Evolutionary conservation across 1,140 invertebrate genomes (phyloP).

Genomic region (Apis mellifera): DNA sequence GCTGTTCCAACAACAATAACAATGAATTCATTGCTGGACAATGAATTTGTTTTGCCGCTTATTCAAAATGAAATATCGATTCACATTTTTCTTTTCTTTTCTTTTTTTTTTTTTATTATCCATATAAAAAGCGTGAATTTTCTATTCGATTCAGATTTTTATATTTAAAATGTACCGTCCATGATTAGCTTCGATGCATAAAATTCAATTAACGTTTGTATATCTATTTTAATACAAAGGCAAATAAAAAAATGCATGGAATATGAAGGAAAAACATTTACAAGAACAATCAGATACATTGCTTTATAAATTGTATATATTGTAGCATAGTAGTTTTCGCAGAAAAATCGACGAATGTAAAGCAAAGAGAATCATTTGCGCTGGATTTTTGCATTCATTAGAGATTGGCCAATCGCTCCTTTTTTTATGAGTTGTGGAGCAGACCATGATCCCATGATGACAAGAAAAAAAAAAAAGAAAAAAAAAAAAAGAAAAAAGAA

Average conservation of each 20-base stretch:
- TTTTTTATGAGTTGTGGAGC: slow-evolving; percentile 33
- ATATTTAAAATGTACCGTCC: slow-evolving; percentile 54
- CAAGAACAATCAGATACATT: slow-evolving; percentile 65
- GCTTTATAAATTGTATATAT: slow-evolving; percentile 67
- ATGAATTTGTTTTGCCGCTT: slow-evolving; percentile 50
- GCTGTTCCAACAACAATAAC: slow-evolving; percentile 8
- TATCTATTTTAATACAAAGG: slow-evolving; percentile 39
- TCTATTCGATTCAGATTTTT: slow-evolving; percentile 21
- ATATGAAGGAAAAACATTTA: slow-evolving; percentile 46
- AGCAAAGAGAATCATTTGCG: slow-evolving; percentile 8
- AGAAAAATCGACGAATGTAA: slow-evolving; percentile 45
- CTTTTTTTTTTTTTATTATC: slow-evolving; percentile 6
- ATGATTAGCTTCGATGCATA: slow-evolving; percentile 23
- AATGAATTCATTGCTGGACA: slow-evolving; percentile 58
- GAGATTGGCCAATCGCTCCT: slow-evolving; percentile 59
- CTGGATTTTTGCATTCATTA: slow-evolving; percentile 37
- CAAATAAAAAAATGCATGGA: not conserved
- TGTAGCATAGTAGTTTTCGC: slow-evolving; percentile 69
- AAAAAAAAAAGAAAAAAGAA: not conserved
- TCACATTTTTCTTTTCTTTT: not conserved
- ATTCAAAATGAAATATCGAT: slow-evolving; percentile 19
- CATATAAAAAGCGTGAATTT: not conserved
- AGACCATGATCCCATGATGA: slow-evolving; percentile 46
- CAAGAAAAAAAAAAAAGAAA: not conserved
- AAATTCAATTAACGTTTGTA: slow-evolving; percentile 32